Evolutionary conservation across 2,113 vertebrate genomes (phyloP), one percentile per base, ranked within the genome.

Genomic region (Pica pica): DNA sequence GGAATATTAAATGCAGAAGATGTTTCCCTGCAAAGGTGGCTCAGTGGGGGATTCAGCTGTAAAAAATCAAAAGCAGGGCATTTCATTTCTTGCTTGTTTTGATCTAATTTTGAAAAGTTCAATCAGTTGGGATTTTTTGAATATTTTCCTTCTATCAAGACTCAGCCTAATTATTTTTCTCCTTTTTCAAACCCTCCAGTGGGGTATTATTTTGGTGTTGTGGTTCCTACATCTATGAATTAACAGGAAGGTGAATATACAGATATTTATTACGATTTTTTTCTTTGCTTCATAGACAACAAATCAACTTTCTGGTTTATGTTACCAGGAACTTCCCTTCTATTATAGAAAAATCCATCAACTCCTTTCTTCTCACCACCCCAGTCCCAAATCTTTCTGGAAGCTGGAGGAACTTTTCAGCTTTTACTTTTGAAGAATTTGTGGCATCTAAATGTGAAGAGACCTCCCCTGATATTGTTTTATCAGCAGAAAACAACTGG

Each of bases 31-130:
- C 44, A 52, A 78, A 90, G 61, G 63, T 92, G 65, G 26, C 83
- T 87, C 82, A 60, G 70, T 82, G 53, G 82, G 91, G 35, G 49
- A 63, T 76, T 22, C 7, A 79, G 7, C 31, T 74, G 59, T 20
- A 69, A 93, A 91, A 89, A 87, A 73, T 50, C 42, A 73, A 89
- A 91, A 87, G 35, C 65, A 20, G 30, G 13, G 27, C 49, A 46
- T 23, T 90, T 86, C 16, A 60, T 35, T 67, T 63, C 70, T 64
- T 84, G 13, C 74, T 85, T 59, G 52, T 82, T 95, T 94, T 93
- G 70, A 90, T 90, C 88, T 90, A 47, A 68, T 85, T 88, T 64
- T 73, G 67, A 85, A 47, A 88, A 79, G 39, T 49, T 79, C 67
- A 30, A 8, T 84, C 74, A 87, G 11, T 31, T 69, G 30, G 19